Evolutionary conservation across 2,797 vertebrate species (phyloP).

Genomic region (Hippoglossus hippoglossus): DNA sequence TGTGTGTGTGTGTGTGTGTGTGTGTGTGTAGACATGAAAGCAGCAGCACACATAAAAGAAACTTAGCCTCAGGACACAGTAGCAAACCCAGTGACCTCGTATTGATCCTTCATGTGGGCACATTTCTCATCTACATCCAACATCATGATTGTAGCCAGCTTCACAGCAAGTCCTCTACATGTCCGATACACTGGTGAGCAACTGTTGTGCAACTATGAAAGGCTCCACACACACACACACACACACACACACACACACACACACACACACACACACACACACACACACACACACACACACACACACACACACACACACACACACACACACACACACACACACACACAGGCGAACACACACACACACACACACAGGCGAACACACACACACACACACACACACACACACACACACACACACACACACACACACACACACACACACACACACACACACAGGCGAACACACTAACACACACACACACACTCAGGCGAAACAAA

Average conservation of each 20-base stretch:
- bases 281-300: too few species aligned
- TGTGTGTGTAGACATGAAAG: slow-evolving; percentile 34
- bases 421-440: too few species aligned
- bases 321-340: slow-evolving; percentile 5
- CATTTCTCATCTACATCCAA: slow-evolving; percentile 21
- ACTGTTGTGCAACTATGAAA: background rate
- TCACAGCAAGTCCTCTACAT: background rate
- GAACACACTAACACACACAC: slow-evolving; percentile 22
- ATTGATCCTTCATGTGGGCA: slow-evolving; percentile 19
- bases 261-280: too few species aligned
- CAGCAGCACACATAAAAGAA: slow-evolving; percentile 29
- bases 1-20: too few species aligned
- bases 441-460: too few species aligned
- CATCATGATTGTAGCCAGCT: slow-evolving; percentile 10
- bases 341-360: slow-evolving; percentile 25
- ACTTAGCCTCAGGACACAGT: slow-evolving; percentile 14
- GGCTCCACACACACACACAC: background rate
- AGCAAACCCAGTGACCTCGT: slow-evolving; percentile 8
- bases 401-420: too few species aligned
- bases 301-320: slow-evolving; percentile 28
- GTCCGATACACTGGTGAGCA: background rate
- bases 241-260: too few species aligned
- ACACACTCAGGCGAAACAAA: slow-evolving; percentile 56
- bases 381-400: slow-evolving; percentile 22
- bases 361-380: slow-evolving; percentile 31